Base-by-base conservation (phyloP, 2,113 vertebrate genomes). In the Aphyosemion australe region DNA sequence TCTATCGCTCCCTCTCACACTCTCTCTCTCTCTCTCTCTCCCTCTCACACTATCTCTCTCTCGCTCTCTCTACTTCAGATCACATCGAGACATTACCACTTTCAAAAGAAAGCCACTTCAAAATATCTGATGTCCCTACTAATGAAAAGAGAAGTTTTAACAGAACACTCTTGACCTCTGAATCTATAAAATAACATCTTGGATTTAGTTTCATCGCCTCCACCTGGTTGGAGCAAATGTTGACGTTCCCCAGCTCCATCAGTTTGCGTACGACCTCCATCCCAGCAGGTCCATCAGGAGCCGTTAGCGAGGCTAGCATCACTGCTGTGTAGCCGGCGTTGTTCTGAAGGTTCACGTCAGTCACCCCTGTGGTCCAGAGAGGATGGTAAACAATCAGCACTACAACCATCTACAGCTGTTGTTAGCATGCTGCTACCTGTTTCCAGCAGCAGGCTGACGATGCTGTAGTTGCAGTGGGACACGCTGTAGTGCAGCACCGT, bases 401-500 rank as follows among this genome's bases (percentile, higher is more conserved):
- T 50, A 15, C 6, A 50, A 11, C 4, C 12, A 0, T 34, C 56
- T 1, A 1, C 8, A 5, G 2, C 19, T 16, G 1, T 8, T 8
- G 6, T 13, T 15, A 43, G 6, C 5, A 1, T 7, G 1, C 2
- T 2, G 0, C 34, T 18, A 98, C 97, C 96, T 87, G 97, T 97
- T 72, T 96, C 94, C 69, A 99, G 90, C 19, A 99, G 91, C 55
- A 95, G 90, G 65, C 91, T 93, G 43, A 93, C 94, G 0, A 98
- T 87, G 1, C 72, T 52, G 83, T 98, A 97, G 92, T 96, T 97
- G 86, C 94, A 95, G 78, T 99, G 94, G 9, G 97, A 99, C 15
- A 97, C 87, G 0, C 96, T 97, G 87, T 99, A 99, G 86, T 98
- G 97, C 53, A 99, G 93, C 9, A 94, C 96, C 0, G 95, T 97